Percentiles rank a stretch among this genome's conserved stretches.
Conservation (phyloP, 2,113 vertebrate species). For the Melanerpes formicivorus region DNA sequence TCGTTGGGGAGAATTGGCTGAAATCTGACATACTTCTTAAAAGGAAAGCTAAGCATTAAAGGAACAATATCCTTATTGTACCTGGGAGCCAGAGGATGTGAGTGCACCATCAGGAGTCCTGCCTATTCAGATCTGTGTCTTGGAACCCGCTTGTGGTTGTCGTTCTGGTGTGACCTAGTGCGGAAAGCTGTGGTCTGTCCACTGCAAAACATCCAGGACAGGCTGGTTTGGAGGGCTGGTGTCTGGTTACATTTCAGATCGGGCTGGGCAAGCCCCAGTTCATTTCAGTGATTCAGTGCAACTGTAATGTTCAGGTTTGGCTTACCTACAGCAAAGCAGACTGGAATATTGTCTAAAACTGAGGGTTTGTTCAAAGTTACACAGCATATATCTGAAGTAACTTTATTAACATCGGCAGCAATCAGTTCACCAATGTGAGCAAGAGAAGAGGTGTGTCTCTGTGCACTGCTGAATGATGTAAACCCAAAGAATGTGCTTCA, state of each 20-base stretch:
- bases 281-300: not conserved
- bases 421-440: not conserved
- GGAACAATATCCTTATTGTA: constrained; percentile 70
- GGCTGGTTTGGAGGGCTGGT: not conserved
- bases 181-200: not conserved
- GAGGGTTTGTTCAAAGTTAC: not conserved
- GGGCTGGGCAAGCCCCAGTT: not conserved
- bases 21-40: constrained; percentile 64
- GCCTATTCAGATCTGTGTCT: not conserved
- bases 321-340: not conserved
- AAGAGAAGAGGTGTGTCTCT: not conserved
- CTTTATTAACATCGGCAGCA: not conserved
- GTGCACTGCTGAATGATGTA: not conserved
- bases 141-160: not conserved
- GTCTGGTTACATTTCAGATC: not conserved
- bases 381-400: not conserved
- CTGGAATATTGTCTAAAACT: not conserved
- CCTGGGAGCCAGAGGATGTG: constrained; percentile 39
- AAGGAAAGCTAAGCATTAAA: constrained; percentile 62
- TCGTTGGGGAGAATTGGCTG: constrained; percentile 56
- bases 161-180: not conserved
- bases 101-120: constrained; percentile 17
- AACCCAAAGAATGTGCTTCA: not conserved
- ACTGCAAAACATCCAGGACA: not conserved
- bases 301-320: not conserved